These are phyloP conservation scores for Drosophila atroscutellata DNA, from an alignment of 2,888 invertebrate species.

Conservation along the genomic window DNA sequence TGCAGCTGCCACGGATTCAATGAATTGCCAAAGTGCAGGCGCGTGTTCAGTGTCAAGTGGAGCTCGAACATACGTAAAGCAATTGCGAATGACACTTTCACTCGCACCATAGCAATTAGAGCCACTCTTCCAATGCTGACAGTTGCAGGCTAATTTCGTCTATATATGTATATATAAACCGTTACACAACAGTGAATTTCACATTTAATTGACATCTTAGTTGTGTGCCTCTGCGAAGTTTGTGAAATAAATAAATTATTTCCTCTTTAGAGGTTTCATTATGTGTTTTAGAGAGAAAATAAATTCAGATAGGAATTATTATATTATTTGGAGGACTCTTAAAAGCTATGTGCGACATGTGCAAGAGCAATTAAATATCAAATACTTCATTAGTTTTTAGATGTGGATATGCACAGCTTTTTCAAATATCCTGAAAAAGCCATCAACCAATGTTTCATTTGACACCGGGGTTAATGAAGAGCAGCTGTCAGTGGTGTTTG, in stretches of 20 bases:
- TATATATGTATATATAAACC: not conserved
- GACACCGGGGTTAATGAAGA: slow-evolving; percentile 8
- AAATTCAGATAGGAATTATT: not conserved
- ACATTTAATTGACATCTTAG: slow-evolving; percentile 1
- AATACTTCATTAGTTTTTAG: not conserved
- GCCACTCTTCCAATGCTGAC: not conserved
- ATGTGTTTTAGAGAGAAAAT: not conserved
- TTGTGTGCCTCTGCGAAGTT: not conserved
- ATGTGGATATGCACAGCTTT: not conserved
- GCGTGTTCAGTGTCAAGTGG: slow-evolving; percentile 41
- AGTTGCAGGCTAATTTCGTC: not conserved
- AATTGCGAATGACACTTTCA: slow-evolving; percentile 31
- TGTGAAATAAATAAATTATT: not conserved
- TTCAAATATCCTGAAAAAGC: not conserved
- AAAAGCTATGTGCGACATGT: not conserved
- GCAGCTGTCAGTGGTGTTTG: not conserved
- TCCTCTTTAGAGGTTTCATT: not conserved
- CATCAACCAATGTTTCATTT: slow-evolving; percentile 1
- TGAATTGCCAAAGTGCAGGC: slow-evolving; percentile 49
- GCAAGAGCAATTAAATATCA: not conserved
- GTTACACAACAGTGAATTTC: not conserved
- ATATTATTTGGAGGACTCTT: not conserved
- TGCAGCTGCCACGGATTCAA: slow-evolving; percentile 26
- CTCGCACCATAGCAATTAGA: slow-evolving; percentile 17
- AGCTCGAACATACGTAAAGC: slow-evolving; percentile 51